Base-by-base conservation (phyloP, 2,888 invertebrate species). In the Atherix ibis region DNA sequence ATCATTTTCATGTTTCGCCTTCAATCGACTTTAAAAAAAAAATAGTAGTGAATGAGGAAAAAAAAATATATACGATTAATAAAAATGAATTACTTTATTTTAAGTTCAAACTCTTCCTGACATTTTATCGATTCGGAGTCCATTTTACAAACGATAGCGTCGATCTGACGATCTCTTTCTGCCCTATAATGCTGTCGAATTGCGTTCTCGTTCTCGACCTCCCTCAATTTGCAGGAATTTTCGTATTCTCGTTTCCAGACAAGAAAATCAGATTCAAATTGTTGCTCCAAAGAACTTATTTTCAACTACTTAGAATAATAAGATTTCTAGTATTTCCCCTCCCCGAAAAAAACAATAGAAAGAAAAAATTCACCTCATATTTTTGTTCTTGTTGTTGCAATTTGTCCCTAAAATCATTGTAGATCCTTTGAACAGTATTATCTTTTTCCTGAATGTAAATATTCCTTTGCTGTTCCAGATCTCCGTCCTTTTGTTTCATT, bases 111-210 rank as follows among this genome's bases (percentile, higher is more conserved):
- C 16, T 61, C 62, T 32, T 56, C 55, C 26, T 49, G 48, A 27
- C 43, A 48, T 38, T 60, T 54, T 24, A 52, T 32, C 0, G 58
- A 50, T 41, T 62, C 62, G 1, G 53, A 48, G 42, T 62, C 62
- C 53, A 62, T 58, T 38, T 58, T 52, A 13, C 50, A 50, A 10
- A 62, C 58, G 31, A 62, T 53, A 9, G 51, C 53, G 40, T 85
- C 83, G 34, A 84, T 80, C 61, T 84, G 83, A 30, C 67, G 71
- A 56, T 87, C 85, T 36, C 84, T 60, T 50, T 85, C 83, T 32
- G 66, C 65, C 51, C 74, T 71, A 50, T 73, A 75, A 43, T 77
- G 72, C 18, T 79, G 75, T 2, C 73, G 56, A 46, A 85, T 73
- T 44, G 70, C 67, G 36, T 66, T 64, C 56, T 81, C 79, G 48